Conservation (phyloP, 2,113 vertebrate genomes). For the Eptatretus burgeri region DNA sequence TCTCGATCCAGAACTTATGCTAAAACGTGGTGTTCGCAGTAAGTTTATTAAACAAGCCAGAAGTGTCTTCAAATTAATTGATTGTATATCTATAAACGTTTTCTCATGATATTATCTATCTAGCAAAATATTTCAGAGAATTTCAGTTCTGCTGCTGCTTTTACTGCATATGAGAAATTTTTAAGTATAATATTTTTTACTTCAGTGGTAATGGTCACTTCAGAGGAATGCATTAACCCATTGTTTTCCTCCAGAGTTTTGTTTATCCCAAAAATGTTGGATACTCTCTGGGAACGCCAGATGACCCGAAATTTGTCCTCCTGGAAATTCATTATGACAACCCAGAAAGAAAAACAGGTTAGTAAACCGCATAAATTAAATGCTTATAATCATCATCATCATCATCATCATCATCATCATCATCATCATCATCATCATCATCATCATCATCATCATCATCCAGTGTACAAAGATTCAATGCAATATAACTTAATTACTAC, state of each 20-base stretch:
- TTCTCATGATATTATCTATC: neutral
- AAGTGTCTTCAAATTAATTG: too few species aligned
- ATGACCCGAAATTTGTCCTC: neutral
- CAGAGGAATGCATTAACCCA: neutral
- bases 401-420: neutral
- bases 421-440: neutral
- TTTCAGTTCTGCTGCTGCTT: neutral
- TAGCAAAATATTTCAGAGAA: neutral
- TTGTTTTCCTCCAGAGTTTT: conserved; percentile 2
- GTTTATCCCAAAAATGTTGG: conserved; percentile 3
- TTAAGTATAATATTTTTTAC: neutral
- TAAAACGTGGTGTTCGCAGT: too few species aligned
- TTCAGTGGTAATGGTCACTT: too few species aligned
- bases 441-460: neutral
- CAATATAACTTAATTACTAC: neutral
- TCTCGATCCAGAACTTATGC: too few species aligned
- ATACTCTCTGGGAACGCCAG: neutral
- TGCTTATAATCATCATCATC: neutral
- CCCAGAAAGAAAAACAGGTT: conserved; percentile 1
- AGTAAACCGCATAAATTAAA: neutral
- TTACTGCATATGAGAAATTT: neutral
- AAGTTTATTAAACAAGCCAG: too few species aligned
- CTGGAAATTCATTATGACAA: conserved; percentile 4
- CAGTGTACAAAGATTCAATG: neutral
- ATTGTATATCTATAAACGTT: too few species aligned